Base-by-base conservation (phyloP, 1,140 invertebrate species). In the Sycophila sp. region DNA sequence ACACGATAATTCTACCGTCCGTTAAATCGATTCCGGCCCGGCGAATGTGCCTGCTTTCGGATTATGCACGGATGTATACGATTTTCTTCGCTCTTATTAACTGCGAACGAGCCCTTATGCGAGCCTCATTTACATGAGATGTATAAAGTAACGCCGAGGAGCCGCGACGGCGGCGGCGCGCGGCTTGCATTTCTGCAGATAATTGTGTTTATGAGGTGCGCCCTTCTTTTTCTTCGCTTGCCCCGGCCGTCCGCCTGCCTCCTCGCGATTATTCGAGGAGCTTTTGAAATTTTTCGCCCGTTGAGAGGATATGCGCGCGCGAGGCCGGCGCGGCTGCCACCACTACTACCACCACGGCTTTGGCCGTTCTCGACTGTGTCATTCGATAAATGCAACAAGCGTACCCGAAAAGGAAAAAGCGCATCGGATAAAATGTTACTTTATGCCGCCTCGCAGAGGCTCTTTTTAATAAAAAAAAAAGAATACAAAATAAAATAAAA, bases 1-100 rank as follows among this genome's bases (percentile, higher is more conserved):
- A 59, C 69, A 55, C 64, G 74, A 75, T 74, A 75, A 76, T 77
- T 77, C 73, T 69, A 47, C 71, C 64, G 75, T 75, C 73, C 71
- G 68, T 47, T 64, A 69, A 64, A 64, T 64, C 59, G 59, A 70
- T 64, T 70, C n/a, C 49, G 42, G 47, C 36, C 19, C 60, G 24
- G 22, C 30, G 30, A 59, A 34, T 49, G n/a, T n/a, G 28, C 13
- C 26, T 40, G 58, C 24, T 55, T 38, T 32, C 45, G 36, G 58
- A 69, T 69, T 69, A 69, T 69, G 28, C 56, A 59, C 36, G 51
- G 64, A 22, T 28, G 28, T 22, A 38, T 26, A 40, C 40, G 68
- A 70, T 70, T 64, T 70, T 64, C 59, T 70, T 64, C 68, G 60
- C 68, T 70, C 68, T 70, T 64, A 70, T 70, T 70, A 64, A 70